These are phyloP conservation scores for Antheraea pernyi DNA, from an alignment of 1,140 invertebrate genomes.

Conservation along the genomic window DNA sequence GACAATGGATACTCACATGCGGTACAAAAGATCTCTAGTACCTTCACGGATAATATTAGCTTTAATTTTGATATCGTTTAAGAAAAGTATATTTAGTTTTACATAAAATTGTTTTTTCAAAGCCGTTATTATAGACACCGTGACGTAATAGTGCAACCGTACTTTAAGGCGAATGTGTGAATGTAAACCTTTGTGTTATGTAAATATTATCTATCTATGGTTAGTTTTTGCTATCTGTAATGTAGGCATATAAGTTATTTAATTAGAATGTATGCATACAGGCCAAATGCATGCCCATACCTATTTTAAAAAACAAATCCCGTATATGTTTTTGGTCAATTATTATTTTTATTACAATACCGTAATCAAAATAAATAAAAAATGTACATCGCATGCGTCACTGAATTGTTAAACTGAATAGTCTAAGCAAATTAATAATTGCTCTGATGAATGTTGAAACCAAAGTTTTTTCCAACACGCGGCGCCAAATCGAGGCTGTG, in stretches of 20 bases:
- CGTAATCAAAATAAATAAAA: too few species aligned
- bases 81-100: neutral
- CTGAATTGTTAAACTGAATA: neutral
- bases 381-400: too few species aligned
- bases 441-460: neutral
- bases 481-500: neutral
- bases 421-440: constrained; percentile 11
- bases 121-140: neutral
- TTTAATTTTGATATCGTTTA: neutral
- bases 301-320: too few species aligned
- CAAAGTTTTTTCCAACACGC: neutral
- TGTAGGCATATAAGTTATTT: too few species aligned
- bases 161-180: too few species aligned
- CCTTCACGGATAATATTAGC: neutral
- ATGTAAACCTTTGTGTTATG: too few species aligned
- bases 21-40: neutral
- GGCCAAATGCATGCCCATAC: too few species aligned
- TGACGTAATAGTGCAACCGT: neutral
- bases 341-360: too few species aligned
- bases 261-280: too few species aligned
- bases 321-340: too few species aligned
- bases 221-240: too few species aligned
- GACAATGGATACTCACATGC: neutral
- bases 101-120: neutral
- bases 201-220: too few species aligned